Percentiles rank a stretch among this genome's conserved stretches.
These are phyloP conservation scores for Eulemur coronatus DNA, from an alignment of 2,797 vertebrate species.

Conservation along the genomic window DNA sequence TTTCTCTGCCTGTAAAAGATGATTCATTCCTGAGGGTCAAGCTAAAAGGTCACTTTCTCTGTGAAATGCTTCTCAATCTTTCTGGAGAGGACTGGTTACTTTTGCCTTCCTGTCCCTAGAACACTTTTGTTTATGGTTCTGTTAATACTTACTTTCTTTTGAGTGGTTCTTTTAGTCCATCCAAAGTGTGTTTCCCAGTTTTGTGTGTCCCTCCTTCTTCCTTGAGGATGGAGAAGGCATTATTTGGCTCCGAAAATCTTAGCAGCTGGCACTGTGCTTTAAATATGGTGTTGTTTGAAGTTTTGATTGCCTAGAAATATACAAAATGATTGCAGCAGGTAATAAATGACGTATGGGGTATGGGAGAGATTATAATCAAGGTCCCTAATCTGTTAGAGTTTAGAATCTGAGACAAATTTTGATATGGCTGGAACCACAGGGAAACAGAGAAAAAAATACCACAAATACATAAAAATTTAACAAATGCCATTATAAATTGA, in stretches of 20 bases:
- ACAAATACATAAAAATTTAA: not conserved
- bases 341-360: not conserved
- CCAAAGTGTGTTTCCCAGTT: not conserved
- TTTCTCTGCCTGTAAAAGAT: not conserved
- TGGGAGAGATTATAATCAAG: not conserved
- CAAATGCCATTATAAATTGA: not conserved
- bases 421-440: not conserved
- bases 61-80: not conserved
- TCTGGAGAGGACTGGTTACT: not conserved
- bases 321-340: not conserved
- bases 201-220: not conserved
- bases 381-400: not conserved
- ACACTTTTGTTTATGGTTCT: not conserved
- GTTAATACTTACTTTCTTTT: not conserved
- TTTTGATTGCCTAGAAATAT: not conserved
- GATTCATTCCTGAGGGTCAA: not conserved
- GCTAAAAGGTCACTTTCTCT: conserved; percentile 4
- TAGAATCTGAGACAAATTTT: not conserved
- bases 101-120: not conserved
- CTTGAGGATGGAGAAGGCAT: not conserved
- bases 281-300: not conserved
- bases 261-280: not conserved
- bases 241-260: not conserved
- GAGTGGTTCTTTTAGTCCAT: not conserved
- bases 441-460: not conserved